Evolutionary conservation across 2,797 vertebrate species (phyloP).

Genomic region (Catamblyrhynchus diadema): DNA sequence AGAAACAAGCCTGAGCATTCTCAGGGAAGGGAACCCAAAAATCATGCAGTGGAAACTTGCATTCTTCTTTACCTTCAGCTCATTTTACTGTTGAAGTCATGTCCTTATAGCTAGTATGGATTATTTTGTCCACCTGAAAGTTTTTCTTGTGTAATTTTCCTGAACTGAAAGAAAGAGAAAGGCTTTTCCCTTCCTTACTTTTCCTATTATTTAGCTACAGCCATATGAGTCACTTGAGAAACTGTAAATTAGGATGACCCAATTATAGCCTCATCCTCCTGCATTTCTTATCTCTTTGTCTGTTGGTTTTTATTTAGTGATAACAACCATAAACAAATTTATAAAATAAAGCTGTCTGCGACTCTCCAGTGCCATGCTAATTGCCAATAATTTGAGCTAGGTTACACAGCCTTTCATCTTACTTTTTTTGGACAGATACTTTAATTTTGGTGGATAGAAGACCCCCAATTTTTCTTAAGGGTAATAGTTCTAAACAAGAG

Average conservation of each 20-base stretch:
- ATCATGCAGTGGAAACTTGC: neutral
- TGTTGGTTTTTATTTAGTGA: neutral
- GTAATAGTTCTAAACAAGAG: neutral
- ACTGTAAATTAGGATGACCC: neutral
- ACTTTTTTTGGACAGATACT: neutral
- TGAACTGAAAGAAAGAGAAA: neutral
- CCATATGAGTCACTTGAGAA: neutral
- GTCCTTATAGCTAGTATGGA: accelerated
- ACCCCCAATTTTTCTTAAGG: neutral
- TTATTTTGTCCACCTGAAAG: neutral
- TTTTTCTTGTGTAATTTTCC: neutral
- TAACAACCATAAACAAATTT: neutral
- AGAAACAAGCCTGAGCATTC: neutral
- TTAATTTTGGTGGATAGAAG: neutral
- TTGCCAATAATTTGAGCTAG: neutral
- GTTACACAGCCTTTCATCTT: neutral
- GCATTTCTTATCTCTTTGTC: neutral
- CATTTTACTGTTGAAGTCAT: neutral
- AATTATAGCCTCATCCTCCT: neutral
- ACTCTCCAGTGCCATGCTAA: neutral
- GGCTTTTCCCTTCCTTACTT: neutral
- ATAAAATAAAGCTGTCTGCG: neutral
- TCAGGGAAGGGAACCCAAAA: neutral
- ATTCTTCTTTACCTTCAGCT: neutral
- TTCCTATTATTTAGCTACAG: neutral